Conservation (phyloP, 2,888 invertebrate species). For the Nipponacmea schrenckii region DNA sequence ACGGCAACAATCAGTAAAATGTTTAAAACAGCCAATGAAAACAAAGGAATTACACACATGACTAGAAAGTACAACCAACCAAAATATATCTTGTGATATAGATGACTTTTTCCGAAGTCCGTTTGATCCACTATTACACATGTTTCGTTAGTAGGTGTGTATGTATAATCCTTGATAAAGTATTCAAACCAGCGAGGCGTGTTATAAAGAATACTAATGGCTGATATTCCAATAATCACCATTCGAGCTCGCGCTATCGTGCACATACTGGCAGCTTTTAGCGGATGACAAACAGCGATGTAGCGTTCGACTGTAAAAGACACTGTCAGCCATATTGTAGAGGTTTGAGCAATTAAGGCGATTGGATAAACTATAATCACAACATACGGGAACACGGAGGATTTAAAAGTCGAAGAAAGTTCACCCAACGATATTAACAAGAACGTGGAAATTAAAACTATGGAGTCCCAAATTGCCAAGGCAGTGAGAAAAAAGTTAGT, state of each 20-base stretch:
- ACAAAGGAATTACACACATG: constrained; percentile 92
- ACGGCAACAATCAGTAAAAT: constrained; percentile 84
- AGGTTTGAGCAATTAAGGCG: constrained; percentile 89
- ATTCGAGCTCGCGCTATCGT: constrained; percentile 87
- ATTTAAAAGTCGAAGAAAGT: constrained; percentile 44
- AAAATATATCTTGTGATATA: constrained; percentile 85
- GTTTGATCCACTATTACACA: constrained; percentile 71
- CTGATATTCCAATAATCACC: constrained; percentile 84
- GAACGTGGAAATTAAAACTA: constrained; percentile 59
- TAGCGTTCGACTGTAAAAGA: constrained; percentile 85
- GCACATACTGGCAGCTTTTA: constrained; percentile 88
- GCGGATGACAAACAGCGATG: constrained; percentile 81
- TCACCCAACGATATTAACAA: constrained; percentile 58
- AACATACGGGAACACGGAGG: constrained; percentile 53
- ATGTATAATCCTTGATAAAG: constrained; percentile 38
- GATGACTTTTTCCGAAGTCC: constrained; percentile 75
- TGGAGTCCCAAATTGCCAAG: constrained; percentile 64
- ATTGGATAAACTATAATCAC: constrained; percentile 73
- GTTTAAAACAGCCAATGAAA: constrained; percentile 88
- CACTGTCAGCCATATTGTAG: constrained; percentile 87
- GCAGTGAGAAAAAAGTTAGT: constrained; percentile 73
- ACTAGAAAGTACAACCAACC: constrained; percentile 94
- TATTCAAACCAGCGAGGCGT: constrained; percentile 75
- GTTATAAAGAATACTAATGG: constrained; percentile 87
- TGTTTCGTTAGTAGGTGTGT: constrained; percentile 27